phyloP scores from a whole-genome alignment of 1,140 invertebrate genomes.

The Brevipalpus yothersi region DNA sequence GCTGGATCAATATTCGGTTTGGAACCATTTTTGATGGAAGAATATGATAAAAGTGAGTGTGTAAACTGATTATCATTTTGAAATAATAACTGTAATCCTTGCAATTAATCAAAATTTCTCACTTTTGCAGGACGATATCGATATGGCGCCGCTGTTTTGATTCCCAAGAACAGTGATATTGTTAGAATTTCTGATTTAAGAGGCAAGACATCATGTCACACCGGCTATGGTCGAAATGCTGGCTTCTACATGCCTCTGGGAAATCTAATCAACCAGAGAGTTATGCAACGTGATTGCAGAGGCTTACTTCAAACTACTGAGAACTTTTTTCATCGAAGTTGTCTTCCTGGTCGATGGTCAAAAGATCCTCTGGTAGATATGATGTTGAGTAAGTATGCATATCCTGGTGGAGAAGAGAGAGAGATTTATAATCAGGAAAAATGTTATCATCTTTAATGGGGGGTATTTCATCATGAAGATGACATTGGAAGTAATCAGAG shows the following conservation, averaged over 20 bases:
- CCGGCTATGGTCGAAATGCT: conserved; percentile 45
- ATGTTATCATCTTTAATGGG: no score
- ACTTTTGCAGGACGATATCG: conserved; percentile 32
- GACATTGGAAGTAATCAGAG: no score
- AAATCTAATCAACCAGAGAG: conserved; percentile 24
- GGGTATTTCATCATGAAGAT: no score
- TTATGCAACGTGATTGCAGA: conserved; percentile 36
- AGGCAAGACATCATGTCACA: conserved; percentile 49
- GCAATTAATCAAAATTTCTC: not conserved
- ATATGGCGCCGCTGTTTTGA: conserved; percentile 47
- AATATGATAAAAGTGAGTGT: conserved; percentile 1
- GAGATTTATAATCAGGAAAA: no score
- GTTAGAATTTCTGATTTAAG: conserved; percentile 33
- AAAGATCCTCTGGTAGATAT: conserved; percentile 36
- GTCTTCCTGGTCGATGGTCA: conserved; percentile 51
- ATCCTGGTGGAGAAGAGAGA: no score
- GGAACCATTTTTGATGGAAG: conserved; percentile 8
- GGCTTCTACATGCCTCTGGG: conserved; percentile 36
- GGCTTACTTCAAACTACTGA: conserved; percentile 39
- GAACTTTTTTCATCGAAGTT: conserved; percentile 46
- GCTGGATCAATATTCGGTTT: conserved; percentile 23
- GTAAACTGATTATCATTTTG: not conserved
- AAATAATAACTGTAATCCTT: no score
- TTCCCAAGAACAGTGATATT: conserved; percentile 38
- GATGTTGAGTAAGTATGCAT: conserved; percentile 33